Percentiles rank a stretch among this genome's conserved stretches.
Evolutionary conservation across 2,113 vertebrate species (phyloP).

Genomic region (Dryoscopus gambensis): DNA sequence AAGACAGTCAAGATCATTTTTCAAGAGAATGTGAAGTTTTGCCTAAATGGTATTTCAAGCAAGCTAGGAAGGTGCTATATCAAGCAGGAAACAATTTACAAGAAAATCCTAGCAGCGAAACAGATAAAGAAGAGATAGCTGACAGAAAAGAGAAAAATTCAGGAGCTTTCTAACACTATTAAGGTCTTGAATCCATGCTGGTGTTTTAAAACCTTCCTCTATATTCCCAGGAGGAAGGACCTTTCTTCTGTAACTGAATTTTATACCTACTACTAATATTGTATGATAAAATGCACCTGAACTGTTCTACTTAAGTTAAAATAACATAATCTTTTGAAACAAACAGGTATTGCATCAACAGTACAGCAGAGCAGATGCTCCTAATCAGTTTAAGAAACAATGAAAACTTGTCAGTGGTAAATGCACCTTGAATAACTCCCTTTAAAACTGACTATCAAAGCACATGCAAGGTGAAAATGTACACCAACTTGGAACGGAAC

Average conservation of each 20-base stretch:
- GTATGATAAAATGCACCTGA: not conserved
- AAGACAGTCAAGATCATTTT: not conserved
- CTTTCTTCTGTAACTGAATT: not conserved
- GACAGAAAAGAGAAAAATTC: not conserved
- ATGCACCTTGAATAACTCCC: not conserved
- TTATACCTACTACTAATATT: not conserved
- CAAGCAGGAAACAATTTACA: not conserved
- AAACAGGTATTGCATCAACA: not conserved
- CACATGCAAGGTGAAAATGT: not conserved
- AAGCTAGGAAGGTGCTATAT: not conserved
- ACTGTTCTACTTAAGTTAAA: not conserved
- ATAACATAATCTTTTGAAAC: not conserved
- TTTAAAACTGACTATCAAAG: not conserved
- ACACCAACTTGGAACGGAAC: not conserved
- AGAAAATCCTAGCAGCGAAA: not conserved
- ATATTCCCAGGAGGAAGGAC: rapidly evolving
- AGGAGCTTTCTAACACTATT: not conserved
- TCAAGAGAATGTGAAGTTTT: not conserved
- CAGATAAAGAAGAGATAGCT: not conserved
- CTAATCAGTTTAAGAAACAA: not conserved
- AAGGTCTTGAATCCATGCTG: not conserved
- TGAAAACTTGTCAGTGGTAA: not conserved
- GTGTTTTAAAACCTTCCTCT: not conserved
- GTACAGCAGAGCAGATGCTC: not conserved
- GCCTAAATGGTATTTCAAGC: not conserved